Evolutionary conservation across 2,113 vertebrate genomes (phyloP).

Genomic region (Etheostoma cragini): DNA sequence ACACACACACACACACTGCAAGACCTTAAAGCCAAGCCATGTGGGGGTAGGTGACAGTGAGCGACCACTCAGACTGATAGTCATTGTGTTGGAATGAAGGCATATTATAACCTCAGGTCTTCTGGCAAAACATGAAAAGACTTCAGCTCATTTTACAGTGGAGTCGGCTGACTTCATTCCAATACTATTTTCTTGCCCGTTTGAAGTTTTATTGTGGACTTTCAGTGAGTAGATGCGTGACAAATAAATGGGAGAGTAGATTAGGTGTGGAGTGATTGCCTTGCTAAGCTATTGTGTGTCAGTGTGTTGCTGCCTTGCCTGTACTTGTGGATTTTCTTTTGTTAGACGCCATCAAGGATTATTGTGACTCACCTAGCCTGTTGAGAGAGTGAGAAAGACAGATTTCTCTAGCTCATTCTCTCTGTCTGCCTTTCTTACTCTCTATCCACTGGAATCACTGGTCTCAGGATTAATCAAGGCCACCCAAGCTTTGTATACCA

Average conservation of each 20-base stretch:
- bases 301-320: conserved; percentile 59
- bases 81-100: conserved; percentile 76
- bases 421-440: conserved; percentile 15
- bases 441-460: conserved; percentile 36
- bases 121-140: conserved; percentile 75
- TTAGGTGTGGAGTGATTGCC: conserved; percentile 63
- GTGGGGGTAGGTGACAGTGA: conserved; percentile 77
- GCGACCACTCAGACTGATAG: conserved; percentile 66
- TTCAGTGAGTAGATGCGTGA: conserved; percentile 54
- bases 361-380: conserved; percentile 60
- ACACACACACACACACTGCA: conserved; percentile 33
- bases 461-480: conserved; percentile 49
- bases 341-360: conserved; percentile 43
- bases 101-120: conserved; percentile 66
- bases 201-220: conserved; percentile 67
- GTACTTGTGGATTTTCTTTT: conserved; percentile 66
- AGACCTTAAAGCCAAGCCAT: conserved; percentile 49
- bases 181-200: conserved; percentile 54
- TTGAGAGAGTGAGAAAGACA: conserved; percentile 1
- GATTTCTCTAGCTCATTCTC: conserved; percentile 22
- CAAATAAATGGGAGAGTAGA: conserved; percentile 59
- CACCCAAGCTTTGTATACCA: conserved; percentile 44
- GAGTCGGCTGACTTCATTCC: conserved; percentile 57
- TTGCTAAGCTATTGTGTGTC: conserved; percentile 55
- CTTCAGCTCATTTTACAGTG: conserved; percentile 51